These are phyloP conservation scores for Phyllostomus discolor DNA, from an alignment of 2,113 vertebrate genomes.

Conservation along the genomic window DNA sequence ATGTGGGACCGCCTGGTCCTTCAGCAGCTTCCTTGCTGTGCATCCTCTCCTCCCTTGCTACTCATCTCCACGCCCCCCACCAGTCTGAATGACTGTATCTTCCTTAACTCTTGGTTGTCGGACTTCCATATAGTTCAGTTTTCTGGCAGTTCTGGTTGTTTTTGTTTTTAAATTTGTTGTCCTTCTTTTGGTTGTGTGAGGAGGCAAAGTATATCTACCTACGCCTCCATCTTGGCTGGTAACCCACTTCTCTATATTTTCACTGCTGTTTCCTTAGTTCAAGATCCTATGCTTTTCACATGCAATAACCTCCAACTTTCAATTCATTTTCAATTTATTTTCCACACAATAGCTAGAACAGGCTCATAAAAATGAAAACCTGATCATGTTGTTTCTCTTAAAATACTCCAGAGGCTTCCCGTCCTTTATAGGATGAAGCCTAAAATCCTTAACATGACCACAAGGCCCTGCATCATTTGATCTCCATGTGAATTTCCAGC, in stretches of 20 bases:
- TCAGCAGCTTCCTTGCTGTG: too few species aligned
- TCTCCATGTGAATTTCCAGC: not conserved
- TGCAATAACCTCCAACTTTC: not conserved
- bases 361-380: not conserved
- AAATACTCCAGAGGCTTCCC: not conserved
- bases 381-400: not conserved
- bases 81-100: too few species aligned
- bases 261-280: not conserved
- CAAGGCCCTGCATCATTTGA: not conserved
- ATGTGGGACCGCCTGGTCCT: too few species aligned
- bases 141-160: too few species aligned
- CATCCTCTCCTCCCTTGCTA: too few species aligned
- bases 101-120: too few species aligned
- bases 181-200: too few species aligned
- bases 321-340: conserved; percentile 24
- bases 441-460: not conserved
- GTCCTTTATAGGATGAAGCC: not conserved
- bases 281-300: not conserved
- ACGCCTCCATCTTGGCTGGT: too few species aligned
- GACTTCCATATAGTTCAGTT: too few species aligned
- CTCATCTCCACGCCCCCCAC: too few species aligned
- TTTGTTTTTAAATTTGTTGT: too few species aligned
- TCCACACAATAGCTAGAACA: not conserved
- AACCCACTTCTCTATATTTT: not conserved
- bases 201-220: too few species aligned